Conservation (phyloP, 2,888 invertebrate genomes). For the Hyppa rectilinea region DNA sequence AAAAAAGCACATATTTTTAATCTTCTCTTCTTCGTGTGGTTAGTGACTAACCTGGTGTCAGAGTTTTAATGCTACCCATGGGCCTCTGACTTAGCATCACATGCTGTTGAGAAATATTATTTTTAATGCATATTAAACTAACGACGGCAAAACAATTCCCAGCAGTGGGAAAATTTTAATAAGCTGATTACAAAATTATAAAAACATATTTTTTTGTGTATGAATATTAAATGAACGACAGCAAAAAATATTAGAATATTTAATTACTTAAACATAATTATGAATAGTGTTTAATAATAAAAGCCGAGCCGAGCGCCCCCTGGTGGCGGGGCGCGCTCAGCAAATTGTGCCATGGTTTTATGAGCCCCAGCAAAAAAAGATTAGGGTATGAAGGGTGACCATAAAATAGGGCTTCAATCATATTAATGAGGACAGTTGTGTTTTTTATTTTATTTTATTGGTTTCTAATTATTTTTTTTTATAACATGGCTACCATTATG, state of each 20-base stretch:
- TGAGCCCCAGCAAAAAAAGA: slow-evolving; percentile 46
- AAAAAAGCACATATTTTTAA: no score
- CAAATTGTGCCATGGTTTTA: slow-evolving; percentile 59
- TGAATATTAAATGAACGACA: slow-evolving; percentile 9
- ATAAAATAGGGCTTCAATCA: slow-evolving; percentile 20
- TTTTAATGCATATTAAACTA: no score
- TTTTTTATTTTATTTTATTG: slow-evolving; percentile 3
- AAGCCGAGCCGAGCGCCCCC: slow-evolving; percentile 23
- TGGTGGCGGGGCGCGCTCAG: slow-evolving; percentile 50
- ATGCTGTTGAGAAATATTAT: no score
- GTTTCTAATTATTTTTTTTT: neutral
- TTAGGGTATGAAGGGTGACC: slow-evolving; percentile 53
- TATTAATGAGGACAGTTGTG: neutral
- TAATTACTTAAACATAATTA: slow-evolving; percentile 28
- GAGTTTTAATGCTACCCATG: no score
- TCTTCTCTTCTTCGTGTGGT: no score
- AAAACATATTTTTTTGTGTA: neutral
- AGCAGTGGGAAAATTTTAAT: no score
- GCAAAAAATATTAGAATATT: slow-evolving; percentile 2
- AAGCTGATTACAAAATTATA: no score
- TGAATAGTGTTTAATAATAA: slow-evolving; percentile 46
- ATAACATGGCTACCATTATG: no score
- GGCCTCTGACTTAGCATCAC: no score
- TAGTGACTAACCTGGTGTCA: no score
- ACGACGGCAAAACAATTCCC: no score